Base-by-base conservation (phyloP, 2,888 invertebrate genomes). In the Tenthredo notha region DNA sequence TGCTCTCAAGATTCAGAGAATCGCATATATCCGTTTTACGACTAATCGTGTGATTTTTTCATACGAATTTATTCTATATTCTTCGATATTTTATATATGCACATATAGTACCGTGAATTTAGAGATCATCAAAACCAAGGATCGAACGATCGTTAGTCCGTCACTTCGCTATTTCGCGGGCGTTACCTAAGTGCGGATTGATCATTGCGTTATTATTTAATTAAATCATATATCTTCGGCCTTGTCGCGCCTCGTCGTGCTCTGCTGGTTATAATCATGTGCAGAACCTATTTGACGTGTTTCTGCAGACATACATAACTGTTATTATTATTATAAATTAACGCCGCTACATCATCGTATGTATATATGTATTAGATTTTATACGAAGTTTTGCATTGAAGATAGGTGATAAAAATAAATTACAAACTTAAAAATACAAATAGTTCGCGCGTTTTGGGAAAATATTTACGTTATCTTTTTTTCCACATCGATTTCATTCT, bases 181-280 rank as follows among this genome's bases (percentile, higher is more conserved):
- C 67, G 67, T 67, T 33, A 12, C 33, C 4, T 18, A 33, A 67
- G 67, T 33, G 29, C 29, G 67, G 29, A 67, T 33, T 67, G 29
- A 33, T 18, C 29, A 67, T 29, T 67, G 12, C 18, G 43, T 74
- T 43, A n/a, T 21, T 74, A 43, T 74, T 40, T n/a, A 43, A 74
- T 74, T 21, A n/a, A 74, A 74, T 74, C 40, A 70, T 70, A 40
- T 74, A 67, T 67, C 67, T 74, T 43, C n/a, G 72, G 72, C 72
- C 72, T 74, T 37, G 40, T 40, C 40, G 72, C 72, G 10, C 72
- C 43, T 43, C 40, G 72, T 74, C 7, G 72, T 74, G 72, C 72
- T 74, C 72, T 25, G 72, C 40, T 74, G 72, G 72, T 15, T 74
- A 12, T 74, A 43, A 74, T 74, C 72, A 21, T 74, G 43, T 74